Evolutionary conservation across 2,888 invertebrate genomes (phyloP).

Genomic region (Leptinotarsa haldemani): DNA sequence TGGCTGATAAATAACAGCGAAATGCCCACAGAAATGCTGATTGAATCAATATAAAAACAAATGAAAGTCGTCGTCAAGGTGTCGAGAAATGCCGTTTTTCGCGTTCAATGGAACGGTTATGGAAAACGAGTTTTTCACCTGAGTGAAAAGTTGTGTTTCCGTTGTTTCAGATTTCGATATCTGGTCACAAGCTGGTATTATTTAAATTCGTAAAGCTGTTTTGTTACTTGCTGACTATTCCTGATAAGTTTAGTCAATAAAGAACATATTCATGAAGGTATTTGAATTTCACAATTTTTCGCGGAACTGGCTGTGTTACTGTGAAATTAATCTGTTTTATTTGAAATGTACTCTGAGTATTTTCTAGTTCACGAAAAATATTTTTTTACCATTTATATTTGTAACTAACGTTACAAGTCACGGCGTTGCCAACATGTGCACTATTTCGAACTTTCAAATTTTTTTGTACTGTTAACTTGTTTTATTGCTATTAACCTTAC

Average conservation of each 20-base stretch:
- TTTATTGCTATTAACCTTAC: too few relatives aligned
- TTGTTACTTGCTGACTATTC: constrained; percentile 3
- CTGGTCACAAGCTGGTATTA: background rate
- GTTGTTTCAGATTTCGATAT: constrained; percentile 7
- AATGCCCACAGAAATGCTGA: constrained; percentile 32
- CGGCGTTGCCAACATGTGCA: too few relatives aligned
- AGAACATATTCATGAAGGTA: too few relatives aligned
- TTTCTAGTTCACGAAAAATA: too few relatives aligned
- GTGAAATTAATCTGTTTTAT: too few relatives aligned
- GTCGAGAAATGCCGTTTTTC: constrained; percentile 20
- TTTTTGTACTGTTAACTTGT: too few relatives aligned
- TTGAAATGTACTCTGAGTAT: too few relatives aligned
- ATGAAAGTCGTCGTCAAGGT: constrained; percentile 7
- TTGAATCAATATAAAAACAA: constrained; percentile 28
- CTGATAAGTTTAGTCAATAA: background rate
- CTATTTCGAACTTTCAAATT: too few relatives aligned
- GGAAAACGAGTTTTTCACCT: constrained; percentile 25
- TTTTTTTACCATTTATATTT: too few relatives aligned
- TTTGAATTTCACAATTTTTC: too few relatives aligned
- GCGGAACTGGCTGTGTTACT: too few relatives aligned
- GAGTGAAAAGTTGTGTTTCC: constrained; percentile 18
- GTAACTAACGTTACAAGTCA: too few relatives aligned
- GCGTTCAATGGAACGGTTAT: constrained; percentile 10
- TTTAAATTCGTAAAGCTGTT: constrained; percentile 11
- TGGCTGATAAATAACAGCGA: constrained; percentile 39